Evolutionary conservation across 2,113 vertebrate genomes (phyloP).

Genomic region (Laterallus jamaicensis): DNA sequence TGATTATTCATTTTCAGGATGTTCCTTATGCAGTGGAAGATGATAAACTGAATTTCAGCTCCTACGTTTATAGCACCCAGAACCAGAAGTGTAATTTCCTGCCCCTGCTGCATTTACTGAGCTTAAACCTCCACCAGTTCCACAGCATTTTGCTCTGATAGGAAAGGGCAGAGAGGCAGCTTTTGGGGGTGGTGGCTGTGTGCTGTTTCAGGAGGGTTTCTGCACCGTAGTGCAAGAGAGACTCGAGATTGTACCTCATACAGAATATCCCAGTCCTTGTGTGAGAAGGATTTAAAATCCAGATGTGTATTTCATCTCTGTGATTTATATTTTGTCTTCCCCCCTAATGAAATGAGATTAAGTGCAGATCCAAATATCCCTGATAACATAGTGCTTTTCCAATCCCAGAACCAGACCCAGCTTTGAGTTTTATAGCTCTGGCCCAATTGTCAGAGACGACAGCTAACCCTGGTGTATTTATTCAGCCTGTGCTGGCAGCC

Average conservation of each 20-base stretch:
- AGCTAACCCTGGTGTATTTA: slow-evolving; percentile 15
- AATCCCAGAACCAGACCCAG: not conserved
- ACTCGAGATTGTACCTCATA: not conserved
- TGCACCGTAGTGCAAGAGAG: not conserved
- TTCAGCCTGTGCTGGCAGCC: slow-evolving; percentile 50
- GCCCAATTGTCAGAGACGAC: not conserved
- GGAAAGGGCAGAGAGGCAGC: not conserved
- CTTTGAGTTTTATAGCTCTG: slow-evolving; percentile 7
- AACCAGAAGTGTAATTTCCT: slow-evolving; percentile 61
- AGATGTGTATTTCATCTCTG: not conserved
- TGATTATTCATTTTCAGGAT: slow-evolving; percentile 68
- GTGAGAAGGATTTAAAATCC: not conserved
- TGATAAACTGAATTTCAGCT: slow-evolving; percentile 62
- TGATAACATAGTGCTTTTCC: not conserved
- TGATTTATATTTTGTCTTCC: not conserved
- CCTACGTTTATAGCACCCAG: slow-evolving; percentile 49
- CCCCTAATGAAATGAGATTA: not conserved
- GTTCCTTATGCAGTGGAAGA: slow-evolving; percentile 49
- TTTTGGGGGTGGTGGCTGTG: not conserved
- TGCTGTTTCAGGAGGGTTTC: not conserved
- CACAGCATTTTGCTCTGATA: not conserved
- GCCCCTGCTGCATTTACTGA: not conserved
- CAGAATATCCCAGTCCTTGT: not conserved
- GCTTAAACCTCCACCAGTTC: not conserved
- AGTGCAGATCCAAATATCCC: not conserved